Percentiles rank a stretch among this genome's conserved stretches.
Evolutionary conservation across 2,113 vertebrate species (phyloP).

Genomic region (Cynopterus brachyotis): DNA sequence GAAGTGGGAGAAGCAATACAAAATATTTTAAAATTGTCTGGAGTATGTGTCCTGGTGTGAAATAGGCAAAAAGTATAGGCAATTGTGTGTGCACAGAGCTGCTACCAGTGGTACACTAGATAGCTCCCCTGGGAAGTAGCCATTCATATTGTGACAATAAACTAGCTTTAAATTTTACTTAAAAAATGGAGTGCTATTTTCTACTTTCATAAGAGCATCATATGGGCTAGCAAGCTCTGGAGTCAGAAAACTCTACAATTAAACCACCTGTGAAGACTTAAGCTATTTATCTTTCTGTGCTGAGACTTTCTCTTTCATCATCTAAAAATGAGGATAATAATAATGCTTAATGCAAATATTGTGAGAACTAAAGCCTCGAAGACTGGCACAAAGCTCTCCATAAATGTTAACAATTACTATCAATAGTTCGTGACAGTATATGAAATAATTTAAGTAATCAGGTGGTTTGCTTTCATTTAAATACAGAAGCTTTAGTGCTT

Average conservation of each 20-base stretch:
- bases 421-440: neutral
- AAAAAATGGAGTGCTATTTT: neutral
- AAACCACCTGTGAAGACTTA: neutral
- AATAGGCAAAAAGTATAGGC: neutral
- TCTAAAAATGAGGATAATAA: neutral
- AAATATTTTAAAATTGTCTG: neutral
- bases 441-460: neutral
- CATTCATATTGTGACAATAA: neutral
- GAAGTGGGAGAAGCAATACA: neutral
- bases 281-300: neutral
- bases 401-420: neutral
- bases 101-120: neutral
- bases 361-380: neutral
- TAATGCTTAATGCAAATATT: neutral
- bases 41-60: neutral
- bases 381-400: neutral
- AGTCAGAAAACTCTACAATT: neutral
- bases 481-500: neutral
- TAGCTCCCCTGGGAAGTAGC: neutral
- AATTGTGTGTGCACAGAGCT: neutral
- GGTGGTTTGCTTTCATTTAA: neutral
- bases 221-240: neutral
- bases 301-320: neutral
- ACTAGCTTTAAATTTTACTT: neutral
- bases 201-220: neutral